Percentiles rank a stretch among this genome's conserved stretches.
Evolutionary conservation across 2,797 vertebrate genomes (phyloP).

Genomic region (Enteromius mattozi): DNA sequence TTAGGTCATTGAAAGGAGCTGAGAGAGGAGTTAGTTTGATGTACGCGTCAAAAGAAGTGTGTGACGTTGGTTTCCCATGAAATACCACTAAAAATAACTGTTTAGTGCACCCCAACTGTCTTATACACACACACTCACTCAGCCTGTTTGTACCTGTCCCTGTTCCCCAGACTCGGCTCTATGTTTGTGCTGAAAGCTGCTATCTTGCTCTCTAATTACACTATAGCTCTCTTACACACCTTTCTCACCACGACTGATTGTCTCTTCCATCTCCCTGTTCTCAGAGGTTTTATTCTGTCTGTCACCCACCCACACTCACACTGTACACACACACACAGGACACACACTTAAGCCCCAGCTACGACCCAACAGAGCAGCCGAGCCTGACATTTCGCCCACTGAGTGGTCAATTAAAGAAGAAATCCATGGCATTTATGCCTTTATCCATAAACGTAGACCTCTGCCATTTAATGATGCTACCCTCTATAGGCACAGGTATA

Average conservation of each 20-base stretch:
- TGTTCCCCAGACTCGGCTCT: constrained; percentile 63
- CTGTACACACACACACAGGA: constrained; percentile 45
- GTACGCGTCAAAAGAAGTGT: constrained; percentile 29
- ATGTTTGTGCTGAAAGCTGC: constrained; percentile 59
- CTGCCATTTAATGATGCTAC: constrained; percentile 61
- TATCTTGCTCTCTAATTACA: constrained; percentile 65
- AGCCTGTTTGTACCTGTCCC: constrained; percentile 30
- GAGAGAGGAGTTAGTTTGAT: constrained; percentile 25
- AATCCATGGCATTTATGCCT: constrained; percentile 68
- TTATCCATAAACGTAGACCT: constrained; percentile 64
- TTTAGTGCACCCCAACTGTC: background rate
- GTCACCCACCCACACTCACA: constrained; percentile 61
- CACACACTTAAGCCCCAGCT: constrained; percentile 54
- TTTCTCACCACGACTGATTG: constrained; percentile 76
- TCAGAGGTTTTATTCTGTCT: constrained; percentile 76
- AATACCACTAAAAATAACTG: background rate
- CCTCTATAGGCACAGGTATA: constrained; percentile 34
- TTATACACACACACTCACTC: background rate
- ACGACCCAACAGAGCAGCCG: constrained; percentile 60
- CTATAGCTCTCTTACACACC: constrained; percentile 63
- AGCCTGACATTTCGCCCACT: constrained; percentile 69
- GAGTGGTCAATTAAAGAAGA: constrained; percentile 70
- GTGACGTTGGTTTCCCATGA: background rate
- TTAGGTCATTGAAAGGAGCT: constrained; percentile 20
- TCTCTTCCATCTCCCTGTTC: constrained; percentile 68